phyloP scores from a whole-genome alignment of 2,797 vertebrate genomes.

The Decapterus maruadsi region DNA sequence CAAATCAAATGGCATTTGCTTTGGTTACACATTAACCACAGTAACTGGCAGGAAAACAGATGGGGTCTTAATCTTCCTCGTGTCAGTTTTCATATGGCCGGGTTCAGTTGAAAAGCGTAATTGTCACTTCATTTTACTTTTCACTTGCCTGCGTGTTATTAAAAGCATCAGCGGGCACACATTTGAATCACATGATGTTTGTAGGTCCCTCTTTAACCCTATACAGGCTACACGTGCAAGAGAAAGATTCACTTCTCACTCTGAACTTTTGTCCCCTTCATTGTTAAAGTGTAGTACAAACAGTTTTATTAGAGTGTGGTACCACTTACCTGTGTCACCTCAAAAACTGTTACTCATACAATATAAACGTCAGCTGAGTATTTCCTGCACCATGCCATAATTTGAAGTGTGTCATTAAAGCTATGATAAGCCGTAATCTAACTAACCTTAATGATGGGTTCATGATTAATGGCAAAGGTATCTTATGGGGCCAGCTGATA shows the following conservation, averaged over 20 bases:
- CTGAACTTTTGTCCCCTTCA: not conserved
- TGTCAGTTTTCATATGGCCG: slow-evolving; percentile 1
- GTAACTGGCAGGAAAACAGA: slow-evolving; percentile 17
- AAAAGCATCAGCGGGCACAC: not conserved
- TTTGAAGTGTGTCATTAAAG: not conserved
- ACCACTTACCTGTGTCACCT: not conserved
- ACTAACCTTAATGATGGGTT: not conserved
- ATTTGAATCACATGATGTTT: not conserved
- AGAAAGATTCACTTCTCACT: not conserved
- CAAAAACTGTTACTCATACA: not conserved
- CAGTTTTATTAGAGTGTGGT: not conserved
- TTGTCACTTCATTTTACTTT: not conserved
- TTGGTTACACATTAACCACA: slow-evolving; percentile 75
- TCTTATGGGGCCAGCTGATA: slow-evolving; percentile 2
- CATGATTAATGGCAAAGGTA: not conserved
- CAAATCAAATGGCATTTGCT: slow-evolving; percentile 35
- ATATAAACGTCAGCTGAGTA: not conserved
- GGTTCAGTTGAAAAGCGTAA: slow-evolving; percentile 43
- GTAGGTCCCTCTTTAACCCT: not conserved
- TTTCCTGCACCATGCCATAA: not conserved
- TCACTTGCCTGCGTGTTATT: not conserved
- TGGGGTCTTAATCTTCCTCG: slow-evolving; percentile 25
- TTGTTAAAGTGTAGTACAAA: not conserved
- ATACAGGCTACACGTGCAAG: not conserved
- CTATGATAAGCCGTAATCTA: not conserved